Evolutionary conservation across 2,797 vertebrate species (phyloP).

Genomic region (Syncerus caffer): DNA sequence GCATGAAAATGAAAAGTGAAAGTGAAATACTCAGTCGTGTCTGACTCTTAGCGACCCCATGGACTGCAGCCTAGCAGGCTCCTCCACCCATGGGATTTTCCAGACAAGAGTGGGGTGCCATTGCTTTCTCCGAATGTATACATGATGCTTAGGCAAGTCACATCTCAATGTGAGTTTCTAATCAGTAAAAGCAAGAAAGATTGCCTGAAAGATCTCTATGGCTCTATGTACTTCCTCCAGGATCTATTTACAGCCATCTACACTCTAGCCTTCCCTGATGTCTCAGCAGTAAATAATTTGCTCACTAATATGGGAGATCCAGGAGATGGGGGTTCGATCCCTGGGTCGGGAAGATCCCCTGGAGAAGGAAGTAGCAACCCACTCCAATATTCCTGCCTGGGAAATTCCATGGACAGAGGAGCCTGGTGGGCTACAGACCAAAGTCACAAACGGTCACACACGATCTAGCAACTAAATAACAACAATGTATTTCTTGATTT

Average conservation of each 20-base stretch:
- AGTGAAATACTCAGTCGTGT: background rate
- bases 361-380: background rate
- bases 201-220: background rate
- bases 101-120: background rate
- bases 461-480: background rate
- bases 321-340: background rate
- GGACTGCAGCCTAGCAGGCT: background rate
- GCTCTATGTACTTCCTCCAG: background rate
- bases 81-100: background rate
- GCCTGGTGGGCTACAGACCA: background rate
- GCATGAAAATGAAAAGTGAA: background rate
- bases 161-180: background rate
- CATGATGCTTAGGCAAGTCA: background rate
- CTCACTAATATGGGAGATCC: background rate
- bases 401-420: background rate
- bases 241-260: background rate
- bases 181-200: background rate
- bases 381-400: background rate
- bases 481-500: background rate
- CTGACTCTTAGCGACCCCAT: background rate
- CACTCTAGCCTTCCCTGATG: background rate
- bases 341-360: background rate
- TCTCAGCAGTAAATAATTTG: background rate
- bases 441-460: background rate
- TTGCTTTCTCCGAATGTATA: background rate